phyloP scores from a whole-genome alignment of 2,797 vertebrate species.

The Helarctos malayanus region DNA sequence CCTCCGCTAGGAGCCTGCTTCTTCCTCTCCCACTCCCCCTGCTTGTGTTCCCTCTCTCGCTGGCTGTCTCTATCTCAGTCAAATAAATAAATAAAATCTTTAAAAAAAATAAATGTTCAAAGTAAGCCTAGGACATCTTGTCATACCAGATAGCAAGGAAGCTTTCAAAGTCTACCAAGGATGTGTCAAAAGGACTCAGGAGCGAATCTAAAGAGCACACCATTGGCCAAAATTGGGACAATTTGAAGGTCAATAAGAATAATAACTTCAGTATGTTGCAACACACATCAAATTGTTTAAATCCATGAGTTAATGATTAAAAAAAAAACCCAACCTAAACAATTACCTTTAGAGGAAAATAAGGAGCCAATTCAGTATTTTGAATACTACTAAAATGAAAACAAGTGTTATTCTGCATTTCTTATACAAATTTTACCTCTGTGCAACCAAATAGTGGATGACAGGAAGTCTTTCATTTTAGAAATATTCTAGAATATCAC shows the following conservation, averaged over 20 bases:
- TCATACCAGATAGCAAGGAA: not conserved
- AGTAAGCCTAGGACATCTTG: not conserved
- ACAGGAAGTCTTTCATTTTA: not conserved
- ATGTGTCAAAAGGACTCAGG: not conserved
- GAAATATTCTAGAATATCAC: not conserved
- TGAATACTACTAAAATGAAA: not conserved
- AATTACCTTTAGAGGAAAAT: not conserved
- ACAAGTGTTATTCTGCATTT: not conserved
- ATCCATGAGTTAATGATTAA: not conserved
- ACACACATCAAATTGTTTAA: not conserved
- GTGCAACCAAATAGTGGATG: not conserved
- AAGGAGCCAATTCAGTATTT: not conserved
- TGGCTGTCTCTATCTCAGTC: too few species aligned
- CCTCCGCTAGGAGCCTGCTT: too few species aligned
- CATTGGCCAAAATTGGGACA: not conserved
- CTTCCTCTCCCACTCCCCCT: too few species aligned
- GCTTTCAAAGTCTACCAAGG: not conserved
- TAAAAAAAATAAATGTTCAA: not conserved
- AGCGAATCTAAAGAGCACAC: not conserved
- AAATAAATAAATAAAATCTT: too few species aligned
- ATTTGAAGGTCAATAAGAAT: not conserved
- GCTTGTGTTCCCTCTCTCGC: too few species aligned
- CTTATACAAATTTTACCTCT: not conserved
- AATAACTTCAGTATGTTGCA: not conserved
- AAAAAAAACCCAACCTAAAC: not conserved